Evolutionary conservation across 2,797 vertebrate genomes (phyloP).

Genomic region (Xenentodon cancila): DNA sequence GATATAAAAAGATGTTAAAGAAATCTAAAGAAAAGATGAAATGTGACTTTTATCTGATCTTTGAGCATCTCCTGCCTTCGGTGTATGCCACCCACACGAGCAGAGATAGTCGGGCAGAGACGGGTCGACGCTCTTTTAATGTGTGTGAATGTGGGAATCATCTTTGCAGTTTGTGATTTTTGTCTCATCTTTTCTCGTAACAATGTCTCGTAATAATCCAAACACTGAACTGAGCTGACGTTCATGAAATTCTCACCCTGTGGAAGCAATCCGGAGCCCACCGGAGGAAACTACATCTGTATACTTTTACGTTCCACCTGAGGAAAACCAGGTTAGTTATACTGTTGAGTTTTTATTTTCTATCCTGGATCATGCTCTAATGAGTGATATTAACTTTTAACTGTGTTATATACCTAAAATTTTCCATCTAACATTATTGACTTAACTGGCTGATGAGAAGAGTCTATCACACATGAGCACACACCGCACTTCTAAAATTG

Average conservation of each 20-base stretch:
- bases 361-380: not conserved
- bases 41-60: too few relatives aligned
- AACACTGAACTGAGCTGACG: conserved; percentile 28
- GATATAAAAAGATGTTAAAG: too few relatives aligned
- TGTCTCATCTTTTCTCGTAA: conserved; percentile 1
- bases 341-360: conserved; percentile 7
- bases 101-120: too few relatives aligned
- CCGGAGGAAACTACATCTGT: conserved; percentile 17
- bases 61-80: too few relatives aligned
- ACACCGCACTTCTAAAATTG: not conserved
- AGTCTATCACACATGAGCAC: conserved; percentile 11
- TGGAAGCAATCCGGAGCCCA: conserved; percentile 25
- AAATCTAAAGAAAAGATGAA: too few relatives aligned
- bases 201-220: conserved; percentile 28
- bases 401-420: not conserved
- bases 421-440: conserved; percentile 9
- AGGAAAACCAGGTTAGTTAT: conserved; percentile 29
- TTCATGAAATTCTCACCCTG: conserved; percentile 25
- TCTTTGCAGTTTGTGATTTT: not conserved
- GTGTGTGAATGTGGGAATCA: not conserved
- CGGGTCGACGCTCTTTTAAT: too few relatives aligned
- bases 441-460: not conserved
- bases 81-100: too few relatives aligned
- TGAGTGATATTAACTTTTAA: conserved; percentile 1
- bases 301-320: conserved; percentile 4